Conservation (phyloP, 2,797 vertebrate species). For the Oryzias dopingdopingensis region DNA sequence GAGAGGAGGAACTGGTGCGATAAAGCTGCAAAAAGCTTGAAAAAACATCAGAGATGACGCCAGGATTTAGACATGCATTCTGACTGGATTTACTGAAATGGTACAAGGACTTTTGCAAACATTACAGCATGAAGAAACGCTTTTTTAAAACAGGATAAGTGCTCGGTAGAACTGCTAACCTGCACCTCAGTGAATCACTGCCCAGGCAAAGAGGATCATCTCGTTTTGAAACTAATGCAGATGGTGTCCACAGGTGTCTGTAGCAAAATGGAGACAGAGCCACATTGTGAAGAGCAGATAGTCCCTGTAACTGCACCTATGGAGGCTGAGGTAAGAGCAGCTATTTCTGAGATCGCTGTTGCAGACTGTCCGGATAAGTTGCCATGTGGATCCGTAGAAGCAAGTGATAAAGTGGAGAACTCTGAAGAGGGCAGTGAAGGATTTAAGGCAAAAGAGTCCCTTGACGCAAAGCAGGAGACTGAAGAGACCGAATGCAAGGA, state of each 20-base stretch:
- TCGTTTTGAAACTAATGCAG: slow-evolving; percentile 47
- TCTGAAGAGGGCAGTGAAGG: slow-evolving; percentile 14
- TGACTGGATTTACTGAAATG: slow-evolving; percentile 49
- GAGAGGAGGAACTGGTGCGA: slow-evolving; percentile 47
- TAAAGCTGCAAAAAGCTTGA: slow-evolving; percentile 10
- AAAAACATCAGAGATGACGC: slow-evolving; percentile 15
- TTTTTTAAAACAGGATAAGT: slow-evolving; percentile 29
- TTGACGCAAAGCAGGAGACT: slow-evolving; percentile 20
- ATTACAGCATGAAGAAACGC: slow-evolving; percentile 38
- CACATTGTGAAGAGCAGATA: slow-evolving; percentile 40
- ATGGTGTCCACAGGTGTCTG: slow-evolving; percentile 54
- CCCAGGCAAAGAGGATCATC: slow-evolving; percentile 39
- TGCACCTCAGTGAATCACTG: slow-evolving; percentile 32
- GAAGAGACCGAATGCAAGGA: slow-evolving; percentile 25
- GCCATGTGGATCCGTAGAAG: slow-evolving; percentile 26
- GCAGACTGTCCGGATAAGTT: slow-evolving; percentile 20
- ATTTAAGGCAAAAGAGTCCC: slow-evolving; percentile 18
- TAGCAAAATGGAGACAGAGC: slow-evolving; percentile 69
- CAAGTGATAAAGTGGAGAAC: slow-evolving; percentile 32
- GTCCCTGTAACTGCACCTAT: slow-evolving; percentile 23
- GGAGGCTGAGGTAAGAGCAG: slow-evolving; percentile 30
- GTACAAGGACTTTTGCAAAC: slow-evolving; percentile 50
- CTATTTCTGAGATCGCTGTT: slow-evolving; percentile 16
- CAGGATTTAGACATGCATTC: slow-evolving; percentile 48
- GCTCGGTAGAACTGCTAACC: slow-evolving; percentile 17